Base-by-base conservation (phyloP, 2,113 vertebrate genomes). In the Bufo bufo region DNA sequence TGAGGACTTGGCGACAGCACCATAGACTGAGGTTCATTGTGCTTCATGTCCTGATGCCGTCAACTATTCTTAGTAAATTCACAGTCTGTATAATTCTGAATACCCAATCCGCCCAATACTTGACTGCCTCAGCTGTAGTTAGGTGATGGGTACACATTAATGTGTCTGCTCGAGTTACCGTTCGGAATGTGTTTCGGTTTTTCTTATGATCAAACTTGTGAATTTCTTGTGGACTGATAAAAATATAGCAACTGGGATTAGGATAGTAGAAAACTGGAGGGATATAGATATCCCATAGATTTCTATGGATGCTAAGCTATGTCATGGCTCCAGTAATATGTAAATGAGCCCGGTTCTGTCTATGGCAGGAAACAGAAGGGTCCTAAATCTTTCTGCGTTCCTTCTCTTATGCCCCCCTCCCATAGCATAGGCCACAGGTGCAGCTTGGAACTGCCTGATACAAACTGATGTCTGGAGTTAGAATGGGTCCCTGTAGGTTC, bases 371-470 rank as follows among this genome's bases (percentile, higher is more conserved):
- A 50, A 75, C 45, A 75, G 47, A 49, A 49, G 10, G 17, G 14
- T 75, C 45, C 63, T 16, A 12, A 17, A n/a, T 43, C 69, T 4
- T 5, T 17, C 59, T 75, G 66, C 20, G 54, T 59, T 49, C 65
- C 58, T 63, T 45, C 74, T 47, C 33, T 59, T 72, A 4, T 56
- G 49, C 77, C 80, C 69, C 65, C 85, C 54, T n/a, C 72, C 69
- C 45, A 43, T 19, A 45, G 23, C 66, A 63, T 3, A 14, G 72
- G 82, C 47, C 81, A 89, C 87, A 89, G 87, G 87, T 89, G 87
- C 87, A 84, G 87, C 71, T 65, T 84, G 69, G 80, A 71, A 65
- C 49, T 33, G 72, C 23, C 54, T 75, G 23, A 52, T 47, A 50
- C n/a, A 78, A 65, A 78, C 58, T 45, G 72, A 56, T 50, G 61